Conservation (phyloP, 2,888 invertebrate genomes). For the Cylindroiulus punctatus region DNA sequence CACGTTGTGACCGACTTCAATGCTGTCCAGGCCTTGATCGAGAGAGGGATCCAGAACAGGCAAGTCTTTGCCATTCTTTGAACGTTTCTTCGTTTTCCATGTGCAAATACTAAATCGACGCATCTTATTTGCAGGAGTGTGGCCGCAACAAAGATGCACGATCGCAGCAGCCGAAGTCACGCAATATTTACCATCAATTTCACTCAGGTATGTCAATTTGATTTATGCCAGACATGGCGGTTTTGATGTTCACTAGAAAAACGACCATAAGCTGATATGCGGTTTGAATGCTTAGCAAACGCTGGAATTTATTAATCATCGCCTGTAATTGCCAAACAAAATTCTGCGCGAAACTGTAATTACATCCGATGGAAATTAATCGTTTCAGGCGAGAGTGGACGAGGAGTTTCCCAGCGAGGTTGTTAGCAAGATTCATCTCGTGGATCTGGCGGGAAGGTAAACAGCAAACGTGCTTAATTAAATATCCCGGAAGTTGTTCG, state of each 20-base stretch:
- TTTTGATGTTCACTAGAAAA: no score
- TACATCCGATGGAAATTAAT: no score
- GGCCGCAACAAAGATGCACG: conserved; percentile 91
- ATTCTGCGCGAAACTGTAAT: no score
- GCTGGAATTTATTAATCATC: no score
- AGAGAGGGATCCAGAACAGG: conserved; percentile 73
- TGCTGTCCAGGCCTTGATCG: no score
- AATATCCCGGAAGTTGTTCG: no score
- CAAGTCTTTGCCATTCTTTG: no score
- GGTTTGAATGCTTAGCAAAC: no score
- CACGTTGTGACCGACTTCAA: conserved; percentile 87
- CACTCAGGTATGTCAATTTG: conserved; percentile 74
- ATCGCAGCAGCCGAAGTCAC: conserved; percentile 89
- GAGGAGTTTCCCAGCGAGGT: conserved; percentile 86
- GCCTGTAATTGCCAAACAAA: background rate
- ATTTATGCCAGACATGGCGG: no score
- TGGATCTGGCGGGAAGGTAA: conserved; percentile 89
- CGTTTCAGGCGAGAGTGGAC: conserved; percentile 70
- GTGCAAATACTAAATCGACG: background rate
- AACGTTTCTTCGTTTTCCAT: no score
- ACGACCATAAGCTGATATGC: no score
- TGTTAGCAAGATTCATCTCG: conserved; percentile 87
- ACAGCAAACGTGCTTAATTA: no score
- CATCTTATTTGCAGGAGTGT: conserved; percentile 74
- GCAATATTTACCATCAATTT: conserved; percentile 91